These are phyloP conservation scores for Neodiprion pinetum DNA, from an alignment of 1,140 invertebrate species.

Conservation along the genomic window DNA sequence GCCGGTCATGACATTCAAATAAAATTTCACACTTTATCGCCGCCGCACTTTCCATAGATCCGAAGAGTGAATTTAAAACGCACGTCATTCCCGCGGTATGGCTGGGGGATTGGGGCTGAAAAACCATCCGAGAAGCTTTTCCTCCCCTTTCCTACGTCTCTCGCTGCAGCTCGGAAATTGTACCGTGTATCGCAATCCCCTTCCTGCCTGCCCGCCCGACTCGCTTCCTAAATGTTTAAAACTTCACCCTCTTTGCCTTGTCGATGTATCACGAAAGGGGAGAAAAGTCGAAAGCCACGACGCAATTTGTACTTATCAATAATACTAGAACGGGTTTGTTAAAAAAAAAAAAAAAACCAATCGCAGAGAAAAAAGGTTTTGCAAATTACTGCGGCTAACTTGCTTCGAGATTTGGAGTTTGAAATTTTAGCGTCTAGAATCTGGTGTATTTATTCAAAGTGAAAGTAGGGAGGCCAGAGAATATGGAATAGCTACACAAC, in stretches of 20 bases:
- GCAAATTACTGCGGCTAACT: too few species aligned
- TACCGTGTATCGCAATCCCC: background rate
- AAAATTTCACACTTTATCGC: slow-evolving; percentile 5
- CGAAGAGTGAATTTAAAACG: slow-evolving; percentile 2
- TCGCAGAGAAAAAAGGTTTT: too few species aligned
- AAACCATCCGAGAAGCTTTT: background rate
- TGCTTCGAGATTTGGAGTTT: too few species aligned
- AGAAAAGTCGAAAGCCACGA: too few species aligned
- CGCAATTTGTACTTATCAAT: too few species aligned
- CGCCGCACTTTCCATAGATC: background rate
- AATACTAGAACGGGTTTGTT: too few species aligned
- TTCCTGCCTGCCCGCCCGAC: background rate
- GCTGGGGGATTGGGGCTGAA: background rate
- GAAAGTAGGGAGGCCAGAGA: too few species aligned
- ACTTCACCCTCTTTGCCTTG: background rate
- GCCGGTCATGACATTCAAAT: slow-evolving; percentile 3
- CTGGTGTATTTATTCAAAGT: too few species aligned
- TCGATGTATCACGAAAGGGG: background rate
- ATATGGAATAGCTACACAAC: too few species aligned
- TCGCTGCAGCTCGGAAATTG: background rate
- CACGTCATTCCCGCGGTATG: background rate
- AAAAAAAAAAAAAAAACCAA: too few species aligned
- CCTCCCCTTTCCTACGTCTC: background rate
- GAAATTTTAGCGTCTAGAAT: too few species aligned
- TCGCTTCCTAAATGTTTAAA: background rate